Percentiles rank a stretch among this genome's conserved stretches.
Evolutionary conservation across 2,888 invertebrate genomes (phyloP).

Genomic region (Phyllotreta striolata): DNA sequence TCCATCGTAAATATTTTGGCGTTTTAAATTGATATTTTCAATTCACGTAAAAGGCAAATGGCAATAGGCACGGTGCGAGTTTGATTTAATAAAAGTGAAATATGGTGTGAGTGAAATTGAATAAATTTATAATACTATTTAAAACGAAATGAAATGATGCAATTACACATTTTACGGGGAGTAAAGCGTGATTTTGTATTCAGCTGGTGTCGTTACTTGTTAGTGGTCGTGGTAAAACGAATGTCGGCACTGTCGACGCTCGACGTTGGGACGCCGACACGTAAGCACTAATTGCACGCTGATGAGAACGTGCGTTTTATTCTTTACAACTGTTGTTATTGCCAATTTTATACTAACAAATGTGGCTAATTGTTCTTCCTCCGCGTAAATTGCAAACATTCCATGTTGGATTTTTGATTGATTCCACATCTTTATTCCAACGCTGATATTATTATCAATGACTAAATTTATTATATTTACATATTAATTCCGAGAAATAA

Average conservation of each 20-base stretch:
- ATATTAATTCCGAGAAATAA: too few relatives aligned
- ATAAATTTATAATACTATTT: slow-evolving; percentile 52
- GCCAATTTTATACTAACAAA: slow-evolving; percentile 54
- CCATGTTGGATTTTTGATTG: slow-evolving; percentile 12
- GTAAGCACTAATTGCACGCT: slow-evolving; percentile 61
- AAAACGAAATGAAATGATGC: slow-evolving; percentile 56
- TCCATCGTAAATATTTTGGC: slow-evolving; percentile 8
- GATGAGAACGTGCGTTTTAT: slow-evolving; percentile 60
- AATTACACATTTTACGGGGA: slow-evolving; percentile 59
- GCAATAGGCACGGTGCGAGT: slow-evolving; percentile 12
- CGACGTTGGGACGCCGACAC: slow-evolving; percentile 54
- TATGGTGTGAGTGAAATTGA: slow-evolving; percentile 44
- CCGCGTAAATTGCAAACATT: slow-evolving; percentile 34
- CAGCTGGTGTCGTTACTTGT: slow-evolving; percentile 57
- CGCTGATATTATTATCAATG: too few relatives aligned
- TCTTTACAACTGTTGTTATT: slow-evolving; percentile 57
- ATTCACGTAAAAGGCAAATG: slow-evolving; percentile 18
- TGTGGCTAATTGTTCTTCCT: slow-evolving; percentile 44
- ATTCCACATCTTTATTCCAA: slow-evolving; percentile 1
- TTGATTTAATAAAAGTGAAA: slow-evolving; percentile 45
- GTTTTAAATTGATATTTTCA: slow-evolving; percentile 23
- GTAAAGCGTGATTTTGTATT: slow-evolving; percentile 58
- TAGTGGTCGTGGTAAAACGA: slow-evolving; percentile 51
- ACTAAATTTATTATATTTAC: too few relatives aligned
- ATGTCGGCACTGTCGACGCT: slow-evolving; percentile 34